Conservation (phyloP, 2,888 invertebrate genomes). For the Orthosia cruda region DNA sequence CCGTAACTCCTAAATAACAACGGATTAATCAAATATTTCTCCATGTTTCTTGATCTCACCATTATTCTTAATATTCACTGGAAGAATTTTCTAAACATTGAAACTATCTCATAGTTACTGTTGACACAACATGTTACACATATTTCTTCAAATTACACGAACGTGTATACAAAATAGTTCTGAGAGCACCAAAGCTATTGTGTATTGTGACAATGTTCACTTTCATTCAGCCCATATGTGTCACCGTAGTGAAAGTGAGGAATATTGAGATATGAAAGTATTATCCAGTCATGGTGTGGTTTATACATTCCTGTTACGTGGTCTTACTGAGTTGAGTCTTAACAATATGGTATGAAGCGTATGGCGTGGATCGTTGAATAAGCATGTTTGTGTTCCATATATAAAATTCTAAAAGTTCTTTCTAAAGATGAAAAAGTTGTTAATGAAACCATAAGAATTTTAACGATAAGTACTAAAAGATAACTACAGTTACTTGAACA, state of each 20-base stretch:
- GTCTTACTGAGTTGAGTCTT: neutral
- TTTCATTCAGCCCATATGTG: constrained; percentile 85
- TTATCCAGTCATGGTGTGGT: constrained; percentile 53
- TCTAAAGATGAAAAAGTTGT: neutral
- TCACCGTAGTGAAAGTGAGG: constrained; percentile 82
- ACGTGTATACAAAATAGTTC: constrained; percentile 73
- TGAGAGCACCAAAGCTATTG: constrained; percentile 78
- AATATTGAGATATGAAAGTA: constrained; percentile 71
- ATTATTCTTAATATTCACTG: neutral
- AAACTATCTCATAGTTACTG: neutral
- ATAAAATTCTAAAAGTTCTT: neutral
- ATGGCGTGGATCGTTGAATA: neutral
- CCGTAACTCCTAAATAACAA: neutral
- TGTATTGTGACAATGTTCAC: constrained; percentile 85
- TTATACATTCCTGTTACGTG: constrained; percentile 35
- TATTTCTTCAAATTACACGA: constrained; percentile 67
- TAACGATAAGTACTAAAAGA: constrained; percentile 2
- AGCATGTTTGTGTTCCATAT: neutral
- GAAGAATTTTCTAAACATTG: constrained; percentile 14
- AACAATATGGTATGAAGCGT: neutral
- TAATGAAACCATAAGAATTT: neutral
- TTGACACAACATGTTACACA: constrained; percentile 36
- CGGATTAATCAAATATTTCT: neutral
- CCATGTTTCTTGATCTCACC: neutral
- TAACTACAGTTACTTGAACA: neutral